phyloP scores from a whole-genome alignment of 1,140 invertebrate species.

The Pseudomyrmex flavicornis region DNA sequence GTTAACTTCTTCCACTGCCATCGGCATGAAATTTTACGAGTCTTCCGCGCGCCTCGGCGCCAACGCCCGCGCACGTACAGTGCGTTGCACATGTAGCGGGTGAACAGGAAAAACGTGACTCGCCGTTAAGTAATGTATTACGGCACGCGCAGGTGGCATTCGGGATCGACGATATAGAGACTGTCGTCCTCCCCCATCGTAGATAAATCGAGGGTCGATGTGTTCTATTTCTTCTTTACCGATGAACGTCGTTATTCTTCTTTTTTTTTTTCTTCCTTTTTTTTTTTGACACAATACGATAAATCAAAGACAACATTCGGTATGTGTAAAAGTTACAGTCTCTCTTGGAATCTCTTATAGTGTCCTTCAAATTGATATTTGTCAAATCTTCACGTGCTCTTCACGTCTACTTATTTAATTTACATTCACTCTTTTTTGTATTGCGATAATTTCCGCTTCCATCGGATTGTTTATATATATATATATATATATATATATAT shows the following conservation, averaged over 20 bases:
- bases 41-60: neutral
- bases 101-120: constrained; percentile 65
- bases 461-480: neutral
- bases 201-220: constrained; percentile 28
- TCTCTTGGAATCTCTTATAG: no score
- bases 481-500: neutral
- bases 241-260: constrained; percentile 7
- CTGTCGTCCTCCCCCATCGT: neutral
- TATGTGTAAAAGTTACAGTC: no score
- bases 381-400: neutral
- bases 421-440: constrained; percentile 2
- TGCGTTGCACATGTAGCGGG: constrained; percentile 42
- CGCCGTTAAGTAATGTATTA: constrained; percentile 65
- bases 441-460: neutral
- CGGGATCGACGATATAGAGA: constrained; percentile 24
- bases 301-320: neutral
- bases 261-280: no score
- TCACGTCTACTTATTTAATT: neutral
- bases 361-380: constrained; percentile 7
- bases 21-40: constrained; percentile 49
- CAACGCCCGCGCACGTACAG: constrained; percentile 19
- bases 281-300: neutral
- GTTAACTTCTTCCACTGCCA: constrained; percentile 43
- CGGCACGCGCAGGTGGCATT: constrained; percentile 52
- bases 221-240: constrained; percentile 4